Conservation (phyloP, 2,888 invertebrate species). For the Venusia cambrica region DNA sequence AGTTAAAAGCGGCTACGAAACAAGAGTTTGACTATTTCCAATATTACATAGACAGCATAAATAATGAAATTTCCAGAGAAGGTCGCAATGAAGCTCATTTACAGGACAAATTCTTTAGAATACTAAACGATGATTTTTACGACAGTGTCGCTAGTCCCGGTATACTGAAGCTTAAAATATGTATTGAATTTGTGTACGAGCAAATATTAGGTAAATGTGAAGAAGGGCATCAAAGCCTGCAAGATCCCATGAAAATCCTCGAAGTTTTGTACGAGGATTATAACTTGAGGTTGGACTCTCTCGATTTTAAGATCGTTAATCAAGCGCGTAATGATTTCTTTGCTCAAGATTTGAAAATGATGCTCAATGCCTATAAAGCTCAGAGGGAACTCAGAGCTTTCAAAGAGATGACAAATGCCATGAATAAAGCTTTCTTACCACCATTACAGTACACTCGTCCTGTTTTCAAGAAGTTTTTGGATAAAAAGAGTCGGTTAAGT, state of each 20-base stretch:
- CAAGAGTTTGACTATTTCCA: conserved; percentile 69
- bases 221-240: conserved; percentile 65
- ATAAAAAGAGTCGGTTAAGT: conserved; percentile 54
- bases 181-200: conserved; percentile 73
- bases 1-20: conserved; percentile 54
- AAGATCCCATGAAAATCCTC: conserved; percentile 71
- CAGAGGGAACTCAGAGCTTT: conserved; percentile 65
- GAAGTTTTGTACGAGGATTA: conserved; percentile 73
- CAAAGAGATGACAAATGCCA: conserved; percentile 67
- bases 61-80: conserved; percentile 60
- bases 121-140: conserved; percentile 63
- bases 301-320: conserved; percentile 68
- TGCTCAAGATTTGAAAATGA: conserved; percentile 66
- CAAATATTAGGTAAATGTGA: conserved; percentile 72
- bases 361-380: conserved; percentile 65
- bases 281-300: conserved; percentile 61
- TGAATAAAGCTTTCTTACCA: conserved; percentile 69
- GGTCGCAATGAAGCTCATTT: conserved; percentile 58
- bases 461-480: conserved; percentile 53
- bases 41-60: conserved; percentile 63
- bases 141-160: conserved; percentile 64
- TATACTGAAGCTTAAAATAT: conserved; percentile 67
- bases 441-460: conserved; percentile 55
- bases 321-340: conserved; percentile 67
- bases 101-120: conserved; percentile 65